phyloP scores from a whole-genome alignment of 2,888 invertebrate species.

The Metacarcinus magister region DNA sequence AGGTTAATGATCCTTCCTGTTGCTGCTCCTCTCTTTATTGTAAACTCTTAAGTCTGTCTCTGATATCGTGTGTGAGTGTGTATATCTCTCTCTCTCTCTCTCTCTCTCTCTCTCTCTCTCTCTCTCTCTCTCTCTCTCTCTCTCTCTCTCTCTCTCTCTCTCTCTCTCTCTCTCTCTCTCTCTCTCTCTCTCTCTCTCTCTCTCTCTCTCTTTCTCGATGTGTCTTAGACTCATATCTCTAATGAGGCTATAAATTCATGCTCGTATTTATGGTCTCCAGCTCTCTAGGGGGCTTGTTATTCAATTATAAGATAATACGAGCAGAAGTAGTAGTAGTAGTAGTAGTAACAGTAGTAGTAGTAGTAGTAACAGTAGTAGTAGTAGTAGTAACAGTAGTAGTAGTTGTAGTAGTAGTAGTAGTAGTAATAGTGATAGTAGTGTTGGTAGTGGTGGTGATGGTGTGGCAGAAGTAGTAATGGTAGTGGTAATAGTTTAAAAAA shows the following conservation, averaged over 20 bases:
- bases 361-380: neutral
- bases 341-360: neutral
- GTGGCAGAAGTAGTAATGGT: too few species aligned
- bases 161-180: constrained; percentile 26
- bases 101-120: neutral
- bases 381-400: constrained; percentile 12
- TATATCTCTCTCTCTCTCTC: too few species aligned
- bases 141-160: constrained; percentile 21
- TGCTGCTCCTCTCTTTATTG: neutral
- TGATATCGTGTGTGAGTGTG: neutral
- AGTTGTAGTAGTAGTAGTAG: neutral
- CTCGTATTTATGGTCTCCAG: neutral
- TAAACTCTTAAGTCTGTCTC: neutral
- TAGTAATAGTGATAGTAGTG: too few species aligned
- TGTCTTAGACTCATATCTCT: neutral
- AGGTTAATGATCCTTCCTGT: neutral
- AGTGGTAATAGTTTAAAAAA: too few species aligned
- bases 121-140: constrained; percentile 20
- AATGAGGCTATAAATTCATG: neutral
- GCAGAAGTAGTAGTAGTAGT: neutral
- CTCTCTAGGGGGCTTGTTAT: neutral
- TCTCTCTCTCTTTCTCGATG: neutral
- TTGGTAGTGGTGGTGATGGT: too few species aligned
- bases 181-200: constrained; percentile 6
- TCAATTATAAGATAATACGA: neutral